These are phyloP conservation scores for Phainopepla nitens DNA, from an alignment of 2,113 vertebrate genomes.

Conservation along the genomic window DNA sequence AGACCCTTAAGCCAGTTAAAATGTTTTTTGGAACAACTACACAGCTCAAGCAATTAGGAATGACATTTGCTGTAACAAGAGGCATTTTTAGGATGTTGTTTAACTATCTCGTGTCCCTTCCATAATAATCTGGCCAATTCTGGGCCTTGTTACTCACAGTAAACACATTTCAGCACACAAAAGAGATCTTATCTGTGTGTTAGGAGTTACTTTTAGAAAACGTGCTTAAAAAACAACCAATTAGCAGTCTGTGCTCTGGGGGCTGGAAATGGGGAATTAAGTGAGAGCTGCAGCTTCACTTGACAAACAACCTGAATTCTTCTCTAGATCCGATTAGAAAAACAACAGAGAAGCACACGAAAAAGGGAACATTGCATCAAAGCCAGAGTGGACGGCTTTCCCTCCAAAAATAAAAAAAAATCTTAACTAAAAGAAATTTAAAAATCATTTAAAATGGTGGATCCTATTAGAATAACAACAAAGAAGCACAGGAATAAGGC, in stretches of 20 bases:
- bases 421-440: fast-evolving
- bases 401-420: background rate
- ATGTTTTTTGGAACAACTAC: background rate
- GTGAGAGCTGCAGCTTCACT: background rate
- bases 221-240: background rate
- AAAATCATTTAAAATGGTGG: too few species aligned
- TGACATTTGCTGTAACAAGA: background rate
- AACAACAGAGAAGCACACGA: background rate
- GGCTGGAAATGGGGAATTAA: background rate
- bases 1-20: background rate
- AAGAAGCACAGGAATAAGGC: too few species aligned
- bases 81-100: background rate
- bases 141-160: background rate
- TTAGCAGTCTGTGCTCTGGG: background rate
- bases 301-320: background rate
- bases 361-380: background rate
- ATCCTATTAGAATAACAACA: too few species aligned
- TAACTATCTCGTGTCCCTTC: background rate
- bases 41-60: constrained; percentile 9
- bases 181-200: constrained; percentile 1
- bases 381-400: background rate
- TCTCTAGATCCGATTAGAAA: background rate
- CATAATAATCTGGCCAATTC: background rate
- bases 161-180: background rate
- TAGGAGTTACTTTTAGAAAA: background rate